Percentiles rank a stretch among this genome's conserved stretches.
phyloP scores from a whole-genome alignment of 2,113 vertebrate species.

The Triplophysa dalaica region DNA sequence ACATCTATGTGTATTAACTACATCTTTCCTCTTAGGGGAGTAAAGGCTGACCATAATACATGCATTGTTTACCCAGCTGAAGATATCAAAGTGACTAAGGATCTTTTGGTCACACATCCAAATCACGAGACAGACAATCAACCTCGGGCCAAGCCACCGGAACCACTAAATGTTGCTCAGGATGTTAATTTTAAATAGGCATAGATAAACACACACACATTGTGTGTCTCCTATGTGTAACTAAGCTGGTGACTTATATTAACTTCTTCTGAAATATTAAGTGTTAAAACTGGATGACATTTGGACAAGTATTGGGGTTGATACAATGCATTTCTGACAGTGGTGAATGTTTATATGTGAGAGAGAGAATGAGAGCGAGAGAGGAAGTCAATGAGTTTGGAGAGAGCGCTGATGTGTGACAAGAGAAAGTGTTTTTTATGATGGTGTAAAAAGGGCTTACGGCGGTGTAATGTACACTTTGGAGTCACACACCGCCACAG shows the following conservation, averaged over 20 bases:
- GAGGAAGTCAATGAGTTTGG: no score
- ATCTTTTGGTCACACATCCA: slow-evolving; percentile 3
- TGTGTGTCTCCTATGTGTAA: not conserved
- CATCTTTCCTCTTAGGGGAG: no score
- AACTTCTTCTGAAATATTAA: slow-evolving; percentile 5
- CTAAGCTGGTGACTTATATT: not conserved
- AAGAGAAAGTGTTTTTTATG: not conserved
- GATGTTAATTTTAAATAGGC: slow-evolving; percentile 1
- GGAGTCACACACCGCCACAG: not conserved
- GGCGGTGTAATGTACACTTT: no score
- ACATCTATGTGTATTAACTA: no score
- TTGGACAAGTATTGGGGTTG: slow-evolving; percentile 3
- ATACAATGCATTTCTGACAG: not conserved
- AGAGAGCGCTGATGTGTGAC: not conserved
- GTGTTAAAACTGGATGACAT: slow-evolving; percentile 6
- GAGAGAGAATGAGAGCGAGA: not conserved
- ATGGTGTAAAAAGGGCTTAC: not conserved
- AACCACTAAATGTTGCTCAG: slow-evolving; percentile 7
- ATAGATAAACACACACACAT: slow-evolving; percentile 15
- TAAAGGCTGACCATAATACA: no score
- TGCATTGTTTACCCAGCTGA: not conserved
- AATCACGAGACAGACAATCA: slow-evolving; percentile 28
- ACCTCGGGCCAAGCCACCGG: not conserved
- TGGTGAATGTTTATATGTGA: not conserved
- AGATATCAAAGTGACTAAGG: slow-evolving; percentile 21